Evolutionary conservation across 2,797 vertebrate genomes (phyloP), one percentile per base, ranked within the genome.

Genomic region (Leptoclinus maculatus): DNA sequence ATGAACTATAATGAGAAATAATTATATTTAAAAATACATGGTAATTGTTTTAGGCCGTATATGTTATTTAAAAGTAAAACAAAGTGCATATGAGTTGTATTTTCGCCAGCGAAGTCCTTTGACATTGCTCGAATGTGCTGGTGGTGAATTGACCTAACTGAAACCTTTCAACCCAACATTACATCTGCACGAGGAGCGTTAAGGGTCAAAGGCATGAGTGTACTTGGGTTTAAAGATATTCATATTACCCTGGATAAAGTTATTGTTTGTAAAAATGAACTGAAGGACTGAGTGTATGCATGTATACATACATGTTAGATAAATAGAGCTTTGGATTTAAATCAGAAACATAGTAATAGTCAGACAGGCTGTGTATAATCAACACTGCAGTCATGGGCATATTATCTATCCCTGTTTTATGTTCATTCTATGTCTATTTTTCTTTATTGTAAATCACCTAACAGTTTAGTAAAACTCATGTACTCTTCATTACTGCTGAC

Each of bases 21-120:
- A 27, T 3, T 39, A 6, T 2, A 11, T 0, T 23, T 17, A 23
- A 0, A 6, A 11, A 60, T 10, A 7, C 8, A 0, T 2, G 0
- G 25, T 2, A 0, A 2, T 14, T 23, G 38, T 3, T 0, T 12
- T 1, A 0, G 1, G 1, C 1, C 0, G 0, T 21, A 1, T 7
- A 0, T 43, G 71, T 64, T n/a, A 12, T 68, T 25, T 7, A 1
- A 45, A 60, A 16, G 2, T 7, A 25, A 1, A 34, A 6, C n/a
- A 17, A 6, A 23, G 43, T 19, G 2, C 49, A 27, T 23, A 11
- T 13, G 1, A 39, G 7, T 47, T 1, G 10, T 23, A 11, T 66
- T 60, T 53, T 57, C 0, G 13, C 0, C 1, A 7, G 0, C 7
- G 3, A 27, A 4, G 9, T 4, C 0, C 1, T 34, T 32, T 36